Evolutionary conservation across 2,797 vertebrate species (phyloP), one percentile per base, ranked within the genome.

Genomic region (Nannoperca obscura): DNA sequence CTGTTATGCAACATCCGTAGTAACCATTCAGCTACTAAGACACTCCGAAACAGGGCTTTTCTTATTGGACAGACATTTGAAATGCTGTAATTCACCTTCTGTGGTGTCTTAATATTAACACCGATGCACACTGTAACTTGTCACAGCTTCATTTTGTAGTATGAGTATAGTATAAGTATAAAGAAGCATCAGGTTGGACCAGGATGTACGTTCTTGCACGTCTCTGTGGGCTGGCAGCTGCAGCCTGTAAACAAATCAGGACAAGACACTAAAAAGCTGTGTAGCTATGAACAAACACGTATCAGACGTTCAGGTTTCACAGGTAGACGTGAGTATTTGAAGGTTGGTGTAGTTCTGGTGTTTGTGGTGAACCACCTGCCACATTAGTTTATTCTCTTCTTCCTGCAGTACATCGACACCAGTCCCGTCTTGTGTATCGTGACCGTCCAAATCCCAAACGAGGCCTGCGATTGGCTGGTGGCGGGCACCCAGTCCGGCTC

Each of bases 401-500:
- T 61, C 42, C 68, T 17, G 63, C 85, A 98, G 97, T 94, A 96
- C 76, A 91, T 99, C 17, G 93, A 96, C 87, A 95, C 94, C 63
- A 97, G 97, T 74, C 96, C 97, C 65, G 94, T 99, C 69, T 83
- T 99, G 77, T 98, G 97, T 81, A 94, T 99, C 27, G 90, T 94
- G 40, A 94, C 94, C 2, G 95, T 97, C 58, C 95, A 91, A 58
- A 89, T 98, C 87, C 92, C 95, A 30, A 67, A 86, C 13, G 95
- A 97, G 81, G 83, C 92, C 46, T 93, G 95, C 69, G 96, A 97
- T 76, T 98, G 97, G 97, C 90, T 99, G 80, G 95, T 98, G 66
- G 97, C 95, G 9, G 98, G 98, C 34, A 97, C 96, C 0, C 97
- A 99, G 88, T 94, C 95, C 12, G 98, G 98, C 20, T 94, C 93